phyloP scores from a whole-genome alignment of 2,113 vertebrate species.

The Calyptomena viridis region DNA sequence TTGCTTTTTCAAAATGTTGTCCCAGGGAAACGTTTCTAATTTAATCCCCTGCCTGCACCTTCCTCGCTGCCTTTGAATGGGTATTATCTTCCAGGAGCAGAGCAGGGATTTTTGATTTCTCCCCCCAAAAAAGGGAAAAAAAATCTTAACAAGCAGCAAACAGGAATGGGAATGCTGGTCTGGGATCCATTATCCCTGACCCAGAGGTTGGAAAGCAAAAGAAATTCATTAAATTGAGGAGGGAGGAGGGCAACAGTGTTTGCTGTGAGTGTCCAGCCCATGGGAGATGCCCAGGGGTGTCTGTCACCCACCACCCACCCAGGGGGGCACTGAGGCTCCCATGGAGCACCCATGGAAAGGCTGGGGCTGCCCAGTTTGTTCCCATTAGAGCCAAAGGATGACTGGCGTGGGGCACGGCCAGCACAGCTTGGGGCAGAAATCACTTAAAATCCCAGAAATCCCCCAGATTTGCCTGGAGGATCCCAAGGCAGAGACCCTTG shows the following conservation, averaged over 20 bases:
- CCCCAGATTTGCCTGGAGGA: neutral
- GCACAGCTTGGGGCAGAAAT: too few species aligned
- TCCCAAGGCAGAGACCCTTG: neutral
- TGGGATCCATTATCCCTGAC: constrained; percentile 64
- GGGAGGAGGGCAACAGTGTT: neutral
- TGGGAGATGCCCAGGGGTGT: neutral
- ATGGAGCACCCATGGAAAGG: neutral
- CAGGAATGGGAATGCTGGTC: constrained; percentile 21
- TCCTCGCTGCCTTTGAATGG: constrained; percentile 17
- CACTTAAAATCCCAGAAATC: neutral
- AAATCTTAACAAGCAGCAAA: constrained; percentile 14
- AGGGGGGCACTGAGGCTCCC: neutral
- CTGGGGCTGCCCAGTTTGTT: neutral
- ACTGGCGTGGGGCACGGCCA: fast-evolving
- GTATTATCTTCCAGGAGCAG: neutral
- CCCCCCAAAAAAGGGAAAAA: neutral
- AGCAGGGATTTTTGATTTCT: neutral
- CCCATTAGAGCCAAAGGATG: fast-evolving
- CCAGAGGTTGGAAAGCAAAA: constrained; percentile 53
- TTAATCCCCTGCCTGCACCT: neutral
- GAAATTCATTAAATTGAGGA: neutral
- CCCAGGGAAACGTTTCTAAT: constrained; percentile 4
- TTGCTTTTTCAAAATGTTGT: neutral
- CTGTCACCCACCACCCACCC: neutral
- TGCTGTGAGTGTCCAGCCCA: neutral